These are phyloP conservation scores for Liodrosophila aerea DNA, from an alignment of 2,888 invertebrate species.

Conservation along the genomic window DNA sequence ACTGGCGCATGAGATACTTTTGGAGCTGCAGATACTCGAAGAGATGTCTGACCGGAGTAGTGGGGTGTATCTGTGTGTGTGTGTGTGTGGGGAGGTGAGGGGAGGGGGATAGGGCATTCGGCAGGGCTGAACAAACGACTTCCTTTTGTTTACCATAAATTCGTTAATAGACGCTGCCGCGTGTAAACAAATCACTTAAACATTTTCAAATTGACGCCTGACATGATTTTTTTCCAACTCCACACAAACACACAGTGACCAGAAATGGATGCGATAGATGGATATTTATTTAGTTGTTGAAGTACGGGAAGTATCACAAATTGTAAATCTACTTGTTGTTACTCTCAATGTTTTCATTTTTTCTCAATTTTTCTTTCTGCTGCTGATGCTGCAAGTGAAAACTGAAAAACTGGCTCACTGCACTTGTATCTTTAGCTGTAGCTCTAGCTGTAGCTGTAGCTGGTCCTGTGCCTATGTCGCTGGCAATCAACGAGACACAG, in stretches of 20 bases:
- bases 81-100: background rate
- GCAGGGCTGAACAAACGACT: slow-evolving; percentile 69
- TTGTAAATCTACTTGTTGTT: slow-evolving; percentile 69
- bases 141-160: slow-evolving; percentile 78
- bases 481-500: slow-evolving; percentile 52
- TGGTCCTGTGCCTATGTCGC: slow-evolving; percentile 36
- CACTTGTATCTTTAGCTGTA: background rate
- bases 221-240: slow-evolving; percentile 71
- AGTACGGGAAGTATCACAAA: slow-evolving; percentile 73
- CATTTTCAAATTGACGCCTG: slow-evolving; percentile 78
- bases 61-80: no score
- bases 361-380: slow-evolving; percentile 32
- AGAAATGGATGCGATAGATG: slow-evolving; percentile 53
- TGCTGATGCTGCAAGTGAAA: slow-evolving; percentile 32
- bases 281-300: slow-evolving; percentile 76
- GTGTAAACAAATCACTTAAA: slow-evolving; percentile 81
- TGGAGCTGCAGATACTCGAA: slow-evolving; percentile 23
- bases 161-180: slow-evolving; percentile 79
- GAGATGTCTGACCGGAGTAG: slow-evolving; percentile 1
- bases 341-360: slow-evolving; percentile 26
- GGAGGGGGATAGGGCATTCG: slow-evolving; percentile 3
- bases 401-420: slow-evolving; percentile 43
- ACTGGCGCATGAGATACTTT: slow-evolving; percentile 33
- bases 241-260: slow-evolving; percentile 23
- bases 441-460: slow-evolving; percentile 12